Evolutionary conservation across 2,888 invertebrate genomes (phyloP), one percentile per base, ranked within the genome.

Genomic region (Eledone cirrhosa): DNA sequence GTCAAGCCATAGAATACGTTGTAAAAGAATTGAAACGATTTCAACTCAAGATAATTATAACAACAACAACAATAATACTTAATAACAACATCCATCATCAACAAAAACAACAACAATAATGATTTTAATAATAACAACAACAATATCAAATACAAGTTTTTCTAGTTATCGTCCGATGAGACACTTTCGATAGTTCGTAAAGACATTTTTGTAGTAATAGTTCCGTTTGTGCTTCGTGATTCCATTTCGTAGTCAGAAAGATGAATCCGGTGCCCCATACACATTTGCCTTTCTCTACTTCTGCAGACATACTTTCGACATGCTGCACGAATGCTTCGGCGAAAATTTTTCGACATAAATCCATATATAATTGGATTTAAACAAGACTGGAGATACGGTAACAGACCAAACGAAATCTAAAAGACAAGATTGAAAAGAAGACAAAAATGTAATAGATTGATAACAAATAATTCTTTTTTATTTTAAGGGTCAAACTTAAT

Each of bases 321-420:
- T 74, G 53, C 83, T 27, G 81, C 75, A 65, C 80, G 80, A 77
- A 86, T 82, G 72, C 85, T 84, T 22, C 82, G 80, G 14, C 85
- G 80, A 78, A 86, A 86, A 65, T 83, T 85, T 14, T 83, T 80
- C n/a, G 86, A 88, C 87, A 89, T 87, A 80, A 89, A 88, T 65
- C 86, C 84, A 81, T 89, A 89, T 77, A 88, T 85, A 79, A 89
- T 82, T 22, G 88, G 88, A 77, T 89, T 88, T 69, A 85, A 80
- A 72, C 85, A 86, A 59, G 88, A 87, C 81, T 89, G 88, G 27
- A 89, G 78, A 80, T 85, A 88, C 8, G 88, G 88, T 41, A 89
- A 80, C 53, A 86, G 84, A 76, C 85, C 82, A 19, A 88, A 79
- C 24, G 84, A 82, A 29, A 88, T 80, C 88, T 88, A 84, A 8